Conservation (phyloP, 2,113 vertebrate species). For the Oryzias javanicus region DNA sequence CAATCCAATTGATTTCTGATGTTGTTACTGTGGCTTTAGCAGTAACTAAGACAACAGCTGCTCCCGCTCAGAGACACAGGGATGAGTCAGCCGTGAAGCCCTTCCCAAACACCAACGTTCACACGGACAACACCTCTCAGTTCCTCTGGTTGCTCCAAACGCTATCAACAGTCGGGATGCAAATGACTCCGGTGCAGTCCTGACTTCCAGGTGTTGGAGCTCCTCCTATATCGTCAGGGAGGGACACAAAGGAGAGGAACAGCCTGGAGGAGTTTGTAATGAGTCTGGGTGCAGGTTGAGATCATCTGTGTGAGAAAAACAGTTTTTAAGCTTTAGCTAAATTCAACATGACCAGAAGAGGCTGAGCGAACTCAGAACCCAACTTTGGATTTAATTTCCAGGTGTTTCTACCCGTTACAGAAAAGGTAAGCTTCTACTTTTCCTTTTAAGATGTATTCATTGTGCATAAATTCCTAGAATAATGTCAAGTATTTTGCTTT, state of each 20-base stretch:
- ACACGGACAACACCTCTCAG: neutral
- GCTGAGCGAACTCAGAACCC: neutral
- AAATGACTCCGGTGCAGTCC: constrained; percentile 29
- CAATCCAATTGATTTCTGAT: neutral
- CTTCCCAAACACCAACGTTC: neutral
- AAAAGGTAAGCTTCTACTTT: constrained; percentile 40
- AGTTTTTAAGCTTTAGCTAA: neutral
- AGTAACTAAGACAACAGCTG: constrained; percentile 42
- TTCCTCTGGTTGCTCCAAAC: constrained; percentile 2
- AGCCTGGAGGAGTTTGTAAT: constrained; percentile 10
- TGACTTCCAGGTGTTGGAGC: constrained; percentile 54
- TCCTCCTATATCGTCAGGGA: constrained; percentile 53
- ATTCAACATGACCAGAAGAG: constrained; percentile 28
- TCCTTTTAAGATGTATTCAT: too few species aligned
- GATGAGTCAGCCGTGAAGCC: constrained; percentile 31
- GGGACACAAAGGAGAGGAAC: constrained; percentile 13
- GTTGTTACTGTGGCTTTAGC: constrained; percentile 25
- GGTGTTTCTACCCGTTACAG: constrained; percentile 1
- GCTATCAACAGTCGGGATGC: constrained; percentile 28
- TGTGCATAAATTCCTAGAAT: too few species aligned
- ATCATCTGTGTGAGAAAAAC: constrained; percentile 25
- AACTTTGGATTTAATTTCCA: neutral
- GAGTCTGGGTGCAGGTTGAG: constrained; percentile 24
- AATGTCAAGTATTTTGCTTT: too few species aligned
- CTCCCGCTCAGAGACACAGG: constrained; percentile 2